Conservation (phyloP, 2,888 invertebrate species). For the Nomada flava region DNA sequence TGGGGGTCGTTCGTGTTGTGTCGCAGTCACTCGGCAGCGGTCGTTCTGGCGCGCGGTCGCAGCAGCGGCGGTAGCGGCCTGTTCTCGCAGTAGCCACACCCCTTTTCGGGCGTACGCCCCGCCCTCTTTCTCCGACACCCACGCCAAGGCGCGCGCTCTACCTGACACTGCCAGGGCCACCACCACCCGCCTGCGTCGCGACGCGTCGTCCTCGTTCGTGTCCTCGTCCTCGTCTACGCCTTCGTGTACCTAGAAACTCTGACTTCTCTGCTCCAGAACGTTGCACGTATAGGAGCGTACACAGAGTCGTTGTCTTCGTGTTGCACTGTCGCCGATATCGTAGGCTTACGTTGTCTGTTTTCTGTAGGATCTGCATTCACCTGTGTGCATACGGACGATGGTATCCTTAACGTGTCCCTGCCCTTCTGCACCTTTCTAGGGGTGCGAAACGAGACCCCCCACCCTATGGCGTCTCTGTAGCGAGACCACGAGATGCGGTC, state of each 20-base stretch:
- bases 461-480: background rate
- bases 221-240: conserved; percentile 50
- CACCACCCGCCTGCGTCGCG: conserved; percentile 55
- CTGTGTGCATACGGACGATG: conserved; percentile 40
- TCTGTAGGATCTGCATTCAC: conserved; percentile 36
- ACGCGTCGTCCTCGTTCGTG: conserved; percentile 40
- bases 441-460: conserved; percentile 15
- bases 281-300: background rate
- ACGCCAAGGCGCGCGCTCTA: conserved; percentile 68
- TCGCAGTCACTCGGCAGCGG: conserved; percentile 40
- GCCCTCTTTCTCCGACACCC: conserved; percentile 79
- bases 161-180: conserved; percentile 60
- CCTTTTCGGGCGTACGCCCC: conserved; percentile 75
- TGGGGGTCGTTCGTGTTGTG: conserved; percentile 8
- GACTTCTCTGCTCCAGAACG: conserved; percentile 33
- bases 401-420: conserved; percentile 13
- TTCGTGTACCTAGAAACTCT: conserved; percentile 44
- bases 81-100: conserved; percentile 75
- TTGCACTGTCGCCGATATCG: conserved; percentile 15
- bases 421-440: background rate
- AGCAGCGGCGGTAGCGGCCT: conserved; percentile 60
- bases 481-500: conserved; percentile 33
- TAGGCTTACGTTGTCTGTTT: conserved; percentile 28
- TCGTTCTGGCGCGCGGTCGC: conserved; percentile 39
- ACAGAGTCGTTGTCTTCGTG: conserved; percentile 29